Evolutionary conservation across 2,797 vertebrate species (phyloP).

Genomic region (Mormyrus proboscirostris): DNA sequence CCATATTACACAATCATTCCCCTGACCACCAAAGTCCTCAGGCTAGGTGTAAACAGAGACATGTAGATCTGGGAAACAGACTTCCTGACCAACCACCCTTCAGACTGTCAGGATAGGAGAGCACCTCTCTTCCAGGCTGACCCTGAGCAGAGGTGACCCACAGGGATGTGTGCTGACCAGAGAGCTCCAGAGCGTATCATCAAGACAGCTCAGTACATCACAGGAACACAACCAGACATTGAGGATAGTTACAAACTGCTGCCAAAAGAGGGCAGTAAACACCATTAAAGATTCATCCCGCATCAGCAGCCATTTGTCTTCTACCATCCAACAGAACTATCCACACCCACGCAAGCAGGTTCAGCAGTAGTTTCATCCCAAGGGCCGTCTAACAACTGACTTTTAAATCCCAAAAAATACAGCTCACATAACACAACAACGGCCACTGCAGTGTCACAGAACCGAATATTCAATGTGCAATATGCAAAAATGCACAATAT

Average conservation of each 20-base stretch:
- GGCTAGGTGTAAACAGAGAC: not conserved
- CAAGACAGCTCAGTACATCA: not conserved
- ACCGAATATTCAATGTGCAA: too few relatives aligned
- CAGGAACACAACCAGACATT: not conserved
- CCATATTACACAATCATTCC: not conserved
- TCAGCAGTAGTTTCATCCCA: too few relatives aligned
- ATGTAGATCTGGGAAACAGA: not conserved
- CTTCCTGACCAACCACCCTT: not conserved
- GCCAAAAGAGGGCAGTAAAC: too few relatives aligned
- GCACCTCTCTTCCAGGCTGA: not conserved
- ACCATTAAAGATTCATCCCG: too few relatives aligned
- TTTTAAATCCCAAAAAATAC: too few relatives aligned
- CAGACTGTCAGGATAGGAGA: not conserved
- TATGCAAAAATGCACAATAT: too few relatives aligned
- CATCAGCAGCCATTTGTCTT: not conserved
- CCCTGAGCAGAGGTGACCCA: not conserved
- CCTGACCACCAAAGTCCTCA: not conserved
- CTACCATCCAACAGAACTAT: not conserved
- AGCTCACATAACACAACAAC: too few relatives aligned
- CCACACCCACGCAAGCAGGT: too few relatives aligned
- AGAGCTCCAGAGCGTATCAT: not conserved
- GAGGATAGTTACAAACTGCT: too few relatives aligned
- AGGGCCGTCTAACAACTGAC: too few relatives aligned
- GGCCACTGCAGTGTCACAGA: too few relatives aligned
- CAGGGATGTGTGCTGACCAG: not conserved